Conservation (phyloP, 2,113 vertebrate genomes). For the Corydoras maculifer region DNA sequence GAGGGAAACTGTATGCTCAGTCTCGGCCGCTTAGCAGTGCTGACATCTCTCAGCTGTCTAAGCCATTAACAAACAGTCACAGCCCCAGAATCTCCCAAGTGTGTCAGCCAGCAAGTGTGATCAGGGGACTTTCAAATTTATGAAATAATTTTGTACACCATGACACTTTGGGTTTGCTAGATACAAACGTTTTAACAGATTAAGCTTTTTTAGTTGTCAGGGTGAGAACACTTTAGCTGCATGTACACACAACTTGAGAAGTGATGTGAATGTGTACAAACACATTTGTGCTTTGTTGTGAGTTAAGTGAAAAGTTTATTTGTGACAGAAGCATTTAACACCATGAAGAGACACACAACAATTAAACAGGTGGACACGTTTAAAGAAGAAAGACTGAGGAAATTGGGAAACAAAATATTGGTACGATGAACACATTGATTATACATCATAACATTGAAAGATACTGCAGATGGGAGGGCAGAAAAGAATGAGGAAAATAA, state of each 20-base stretch:
- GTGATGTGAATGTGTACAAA: no score
- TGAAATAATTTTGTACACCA: slow-evolving; percentile 9
- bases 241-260: no score
- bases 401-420: no score
- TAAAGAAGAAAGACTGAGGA: no score
- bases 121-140: slow-evolving; percentile 37
- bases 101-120: slow-evolving; percentile 24
- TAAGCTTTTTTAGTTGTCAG: no score
- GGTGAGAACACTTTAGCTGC: no score
- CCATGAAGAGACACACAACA: slow-evolving; percentile 1
- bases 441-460: no score
- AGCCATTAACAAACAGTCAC: slow-evolving; percentile 36
- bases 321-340: no score
- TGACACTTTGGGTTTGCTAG: no score
- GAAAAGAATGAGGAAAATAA: slow-evolving; percentile 1
- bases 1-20: slow-evolving; percentile 27
- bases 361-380: not conserved
- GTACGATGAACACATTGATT: no score
- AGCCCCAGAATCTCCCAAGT: slow-evolving; percentile 15
- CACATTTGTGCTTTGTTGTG: not conserved
- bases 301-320: no score
- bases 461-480: not conserved
- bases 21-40: slow-evolving; percentile 15
- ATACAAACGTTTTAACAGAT: no score
- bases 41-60: slow-evolving; percentile 29